Conservation (phyloP, 2,888 invertebrate species). For the Aproaerema taeniolella region DNA sequence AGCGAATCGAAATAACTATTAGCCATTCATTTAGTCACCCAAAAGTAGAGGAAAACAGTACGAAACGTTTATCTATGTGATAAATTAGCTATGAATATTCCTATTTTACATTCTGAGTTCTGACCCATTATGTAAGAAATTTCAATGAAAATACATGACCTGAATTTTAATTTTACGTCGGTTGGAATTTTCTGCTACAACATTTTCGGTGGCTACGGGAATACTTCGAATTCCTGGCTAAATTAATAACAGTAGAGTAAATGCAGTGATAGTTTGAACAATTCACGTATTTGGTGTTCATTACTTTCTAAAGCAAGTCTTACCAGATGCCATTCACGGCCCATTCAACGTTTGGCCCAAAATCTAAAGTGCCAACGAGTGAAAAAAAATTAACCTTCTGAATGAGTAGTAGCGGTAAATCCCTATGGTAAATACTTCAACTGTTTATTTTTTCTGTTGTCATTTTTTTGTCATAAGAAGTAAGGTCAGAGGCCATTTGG, state of each 20-base stretch:
- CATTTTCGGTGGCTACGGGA: no score
- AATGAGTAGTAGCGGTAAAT: no score
- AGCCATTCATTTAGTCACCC: not conserved
- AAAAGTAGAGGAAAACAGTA: not conserved
- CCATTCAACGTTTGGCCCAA: not conserved
- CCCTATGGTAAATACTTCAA: no score
- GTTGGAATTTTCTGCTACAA: no score
- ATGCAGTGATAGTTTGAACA: not conserved
- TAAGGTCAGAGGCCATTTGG: no score
- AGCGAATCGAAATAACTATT: not conserved
- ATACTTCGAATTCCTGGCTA: no score
- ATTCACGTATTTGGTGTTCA: not conserved
- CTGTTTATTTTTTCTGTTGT: no score
- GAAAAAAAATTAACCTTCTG: no score
- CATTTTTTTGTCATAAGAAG: no score
- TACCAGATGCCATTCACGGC: not conserved
- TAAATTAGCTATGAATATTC: slow-evolving; percentile 29
- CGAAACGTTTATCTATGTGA: slow-evolving; percentile 18
- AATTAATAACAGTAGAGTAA: not conserved
- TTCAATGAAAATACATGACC: slow-evolving; percentile 24
- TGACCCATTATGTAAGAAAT: slow-evolving; percentile 29
- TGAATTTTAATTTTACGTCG: slow-evolving; percentile 22
- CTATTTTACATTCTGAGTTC: slow-evolving; percentile 25
- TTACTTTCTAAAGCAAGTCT: not conserved
- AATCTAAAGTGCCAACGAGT: no score